Base-by-base conservation (phyloP, 2,113 vertebrate species). In the Calidris pugnax region DNA sequence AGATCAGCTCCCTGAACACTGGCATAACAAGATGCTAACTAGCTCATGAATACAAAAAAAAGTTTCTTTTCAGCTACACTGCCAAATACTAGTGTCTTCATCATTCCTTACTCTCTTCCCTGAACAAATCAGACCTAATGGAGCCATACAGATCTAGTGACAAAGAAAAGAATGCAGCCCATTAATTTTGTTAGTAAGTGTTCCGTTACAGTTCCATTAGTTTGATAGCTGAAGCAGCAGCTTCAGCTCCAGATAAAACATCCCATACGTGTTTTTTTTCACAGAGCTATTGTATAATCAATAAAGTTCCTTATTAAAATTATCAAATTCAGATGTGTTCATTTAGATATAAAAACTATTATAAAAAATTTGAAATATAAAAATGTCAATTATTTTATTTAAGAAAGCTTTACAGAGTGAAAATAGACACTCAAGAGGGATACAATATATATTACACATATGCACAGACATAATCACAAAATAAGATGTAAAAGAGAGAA, bases 101-200 rank as follows among this genome's bases (percentile, higher is more conserved):
- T 87, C 6, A 59, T 79, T 92, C 91, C 85, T 89, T 93, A 62
- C 57, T 69, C 48, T 57, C 1, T 0, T 59, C 76, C 79, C 67
- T 69, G 77, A 85, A 85, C 50, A 93, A 85, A 92, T 89, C 84
- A 95, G 57, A 79, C 59, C 32, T 97, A 96, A 97, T 85, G 77
- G 81, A 95, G 64, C 89, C 86, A 89, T 59, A 80, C 87, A 91
- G 81, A 83, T 85, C 62, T 55, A 82, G 89, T 89, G 77, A 85
- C 89, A 95, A 95, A 64, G 73, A 68, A 83, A 87, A 95, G 89
- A 93, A 94, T 66, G 77, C 73, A 92, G 57, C 10, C 67, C 71
- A 93, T 95, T 92, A 95, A 89, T 95, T 91, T 87, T 87, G 41
- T 53, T 94, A 55, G 76, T 76, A 79, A 92, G 77, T 79, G 86